Evolutionary conservation across 2,113 vertebrate species (phyloP), one percentile per base, ranked within the genome.

Genomic region (Dromas ardeola): DNA sequence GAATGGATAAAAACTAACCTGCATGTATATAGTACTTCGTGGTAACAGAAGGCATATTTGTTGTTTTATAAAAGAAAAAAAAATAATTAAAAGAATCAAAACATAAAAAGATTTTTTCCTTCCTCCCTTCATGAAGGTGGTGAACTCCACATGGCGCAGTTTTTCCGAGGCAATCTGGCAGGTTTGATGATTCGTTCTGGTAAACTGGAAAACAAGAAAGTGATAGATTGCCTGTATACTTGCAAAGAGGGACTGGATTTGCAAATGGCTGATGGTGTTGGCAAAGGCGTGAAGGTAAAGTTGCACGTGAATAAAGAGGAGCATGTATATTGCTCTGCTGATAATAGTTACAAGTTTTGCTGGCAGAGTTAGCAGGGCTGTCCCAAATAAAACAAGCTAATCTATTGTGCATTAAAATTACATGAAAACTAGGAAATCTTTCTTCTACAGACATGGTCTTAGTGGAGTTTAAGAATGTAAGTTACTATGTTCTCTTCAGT

Each of bases 151-250:
- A 99, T 99, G 99, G 97, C 98, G 62, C 99, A 99, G 98, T 99
- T 99, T 95, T 99, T 99, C 98, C 98, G 98, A 14, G 99, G 99
- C 42, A 99, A 98, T 91, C 98, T 99, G 77, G 99, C 99, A 0
- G 99, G 99, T 25, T 82, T 99, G 38, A 99, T 99, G 91, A 98
- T 99, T 71, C 99, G 99, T 67, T 98, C 99, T 2, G 99, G 99
- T 32, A 99, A 99, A 77, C 97, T 99, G 82, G 98, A 99, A 36
- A 99, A 99, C 97, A 99, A 99, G 98, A 99, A 99, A 77, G 99
- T 99, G 95, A 99, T 99, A 6, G 99, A 99, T 96, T 99, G 99
- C 87, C 98, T 99, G 20, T 99, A 99, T 61, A 99, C 99, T 26
- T 99, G 99, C 98, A 99, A 99, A 65, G 99, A 99, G 95, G 99